These are phyloP conservation scores for Jacana jacana DNA, from an alignment of 2,113 vertebrate species.

Conservation along the genomic window DNA sequence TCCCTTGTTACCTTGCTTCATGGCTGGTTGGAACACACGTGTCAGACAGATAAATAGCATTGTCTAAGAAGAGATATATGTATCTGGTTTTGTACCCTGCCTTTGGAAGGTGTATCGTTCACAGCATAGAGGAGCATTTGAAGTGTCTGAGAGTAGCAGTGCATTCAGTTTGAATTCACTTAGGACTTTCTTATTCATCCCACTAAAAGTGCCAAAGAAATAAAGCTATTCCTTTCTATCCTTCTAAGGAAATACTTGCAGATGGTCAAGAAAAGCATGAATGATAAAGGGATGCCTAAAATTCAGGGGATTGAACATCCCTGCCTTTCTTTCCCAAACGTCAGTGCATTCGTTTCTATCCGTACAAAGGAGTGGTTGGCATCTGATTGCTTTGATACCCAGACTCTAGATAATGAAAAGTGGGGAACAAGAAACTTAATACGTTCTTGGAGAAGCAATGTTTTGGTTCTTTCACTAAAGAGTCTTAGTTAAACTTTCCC, in stretches of 20 bases:
- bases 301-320: background rate
- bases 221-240: background rate
- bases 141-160: background rate
- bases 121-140: background rate
- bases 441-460: background rate
- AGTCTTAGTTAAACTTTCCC: background rate
- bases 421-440: background rate
- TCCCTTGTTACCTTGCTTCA: background rate
- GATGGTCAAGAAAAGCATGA: background rate
- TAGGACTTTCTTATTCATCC: background rate
- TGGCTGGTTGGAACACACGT: background rate
- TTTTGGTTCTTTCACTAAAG: background rate
- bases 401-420: background rate
- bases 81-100: background rate
- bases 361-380: background rate
- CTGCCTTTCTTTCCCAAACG: background rate
- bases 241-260: background rate
- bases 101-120: background rate
- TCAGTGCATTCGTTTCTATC: background rate
- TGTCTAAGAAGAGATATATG: background rate
- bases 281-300: background rate
- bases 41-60: background rate
- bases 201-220: background rate
- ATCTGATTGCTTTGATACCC: background rate
- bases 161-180: background rate